Evolutionary conservation across 2,888 invertebrate species (phyloP).

Genomic region (Spilosoma lubricipeda): DNA sequence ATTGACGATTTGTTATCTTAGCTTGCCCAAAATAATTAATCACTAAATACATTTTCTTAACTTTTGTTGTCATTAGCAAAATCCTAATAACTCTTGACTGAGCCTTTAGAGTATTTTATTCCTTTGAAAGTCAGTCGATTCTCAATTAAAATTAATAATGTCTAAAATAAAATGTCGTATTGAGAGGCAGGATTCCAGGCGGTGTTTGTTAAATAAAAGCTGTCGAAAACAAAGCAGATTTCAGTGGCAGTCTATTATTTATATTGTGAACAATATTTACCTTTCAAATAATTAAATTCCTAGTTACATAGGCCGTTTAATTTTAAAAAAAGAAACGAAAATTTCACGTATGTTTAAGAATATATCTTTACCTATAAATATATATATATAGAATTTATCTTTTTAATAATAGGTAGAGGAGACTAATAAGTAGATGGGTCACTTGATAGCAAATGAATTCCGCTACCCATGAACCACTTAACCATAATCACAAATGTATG

Average conservation of each 20-base stretch:
- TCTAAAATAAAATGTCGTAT: slow-evolving; percentile 43
- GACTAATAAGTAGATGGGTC: not conserved
- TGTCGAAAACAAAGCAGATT: slow-evolving; percentile 48
- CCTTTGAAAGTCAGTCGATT: slow-evolving; percentile 44
- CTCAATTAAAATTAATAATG: slow-evolving; percentile 54
- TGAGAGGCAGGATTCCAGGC: slow-evolving; percentile 25
- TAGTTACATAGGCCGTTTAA: slow-evolving; percentile 42
- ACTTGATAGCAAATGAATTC: not conserved
- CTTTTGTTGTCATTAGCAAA: slow-evolving; percentile 37
- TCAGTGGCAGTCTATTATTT: slow-evolving; percentile 53
- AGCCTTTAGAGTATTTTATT: slow-evolving; percentile 25
- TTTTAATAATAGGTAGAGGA: too few relatives aligned
- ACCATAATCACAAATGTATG: not conserved
- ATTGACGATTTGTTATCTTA: slow-evolving; percentile 15
- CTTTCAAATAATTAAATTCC: slow-evolving; percentile 76
- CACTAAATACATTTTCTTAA: slow-evolving; percentile 38
- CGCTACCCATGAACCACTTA: not conserved
- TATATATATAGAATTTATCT: too few relatives aligned
- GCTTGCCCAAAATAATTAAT: slow-evolving; percentile 44
- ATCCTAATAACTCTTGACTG: slow-evolving; percentile 37
- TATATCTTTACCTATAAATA: too few relatives aligned
- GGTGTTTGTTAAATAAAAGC: slow-evolving; percentile 37
- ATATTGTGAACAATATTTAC: slow-evolving; percentile 61
- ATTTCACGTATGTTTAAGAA: too few relatives aligned
- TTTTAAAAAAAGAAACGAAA: too few relatives aligned